These are phyloP conservation scores for Pelobates cultripes DNA, from an alignment of 2,797 vertebrate genomes.

Conservation along the genomic window DNA sequence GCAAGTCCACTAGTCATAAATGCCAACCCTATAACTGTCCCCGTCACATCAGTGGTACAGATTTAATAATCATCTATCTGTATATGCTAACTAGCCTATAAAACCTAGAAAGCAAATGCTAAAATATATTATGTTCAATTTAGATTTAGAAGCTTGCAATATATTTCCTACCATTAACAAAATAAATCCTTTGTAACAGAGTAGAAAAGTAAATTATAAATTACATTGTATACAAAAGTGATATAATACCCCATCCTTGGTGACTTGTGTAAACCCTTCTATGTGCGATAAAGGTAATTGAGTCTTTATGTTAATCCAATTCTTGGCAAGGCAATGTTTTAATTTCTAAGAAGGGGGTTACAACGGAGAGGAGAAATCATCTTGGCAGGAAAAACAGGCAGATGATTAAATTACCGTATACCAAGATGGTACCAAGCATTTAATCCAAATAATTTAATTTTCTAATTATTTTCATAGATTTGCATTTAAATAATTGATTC, in stretches of 20 bases:
- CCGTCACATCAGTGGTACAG: too few relatives aligned
- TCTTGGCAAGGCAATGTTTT: neutral
- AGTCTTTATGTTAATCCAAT: neutral
- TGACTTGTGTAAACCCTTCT: neutral
- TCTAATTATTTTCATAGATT: neutral
- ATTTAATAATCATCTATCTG: too few relatives aligned
- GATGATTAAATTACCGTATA: conserved; percentile 6
- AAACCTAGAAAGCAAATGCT: too few relatives aligned
- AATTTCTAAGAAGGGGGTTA: neutral
- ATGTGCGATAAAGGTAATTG: neutral
- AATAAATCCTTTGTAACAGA: too few relatives aligned
- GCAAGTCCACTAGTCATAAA: too few relatives aligned
- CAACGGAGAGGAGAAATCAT: neutral
- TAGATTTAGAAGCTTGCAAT: too few relatives aligned
- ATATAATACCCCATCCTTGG: neutral
- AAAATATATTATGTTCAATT: too few relatives aligned
- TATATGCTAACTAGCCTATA: too few relatives aligned
- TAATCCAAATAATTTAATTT: neutral
- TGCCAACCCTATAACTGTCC: too few relatives aligned
- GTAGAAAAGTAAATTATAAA: too few relatives aligned
- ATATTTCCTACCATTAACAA: too few relatives aligned
- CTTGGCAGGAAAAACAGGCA: conserved; percentile 8
- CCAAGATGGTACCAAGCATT: neutral
- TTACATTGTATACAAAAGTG: neutral
- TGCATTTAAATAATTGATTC: neutral